Evolutionary conservation across 2,888 invertebrate species (phyloP).

Genomic region (Thyatira batis): DNA sequence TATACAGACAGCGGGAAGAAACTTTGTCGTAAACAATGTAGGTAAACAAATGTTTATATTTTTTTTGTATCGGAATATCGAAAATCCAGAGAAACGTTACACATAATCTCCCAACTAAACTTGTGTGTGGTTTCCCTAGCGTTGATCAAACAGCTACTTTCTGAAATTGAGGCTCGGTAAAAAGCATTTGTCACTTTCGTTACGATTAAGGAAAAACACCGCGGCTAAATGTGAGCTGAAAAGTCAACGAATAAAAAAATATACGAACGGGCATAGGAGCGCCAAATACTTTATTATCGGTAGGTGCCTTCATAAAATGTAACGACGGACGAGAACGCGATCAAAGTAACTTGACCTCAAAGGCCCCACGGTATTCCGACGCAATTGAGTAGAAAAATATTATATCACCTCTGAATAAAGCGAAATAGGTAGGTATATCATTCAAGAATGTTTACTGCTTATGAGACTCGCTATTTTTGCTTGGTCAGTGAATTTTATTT

Average conservation of each 20-base stretch:
- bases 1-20: too few species aligned
- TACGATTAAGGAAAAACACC: constrained; percentile 33
- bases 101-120: neutral
- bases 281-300: constrained; percentile 1
- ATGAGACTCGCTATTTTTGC: neutral
- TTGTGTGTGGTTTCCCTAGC: neutral
- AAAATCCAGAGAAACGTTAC: too few species aligned
- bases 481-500: neutral
- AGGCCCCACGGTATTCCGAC: neutral
- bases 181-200: constrained; percentile 37
- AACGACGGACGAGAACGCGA: neutral
- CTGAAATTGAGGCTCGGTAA: constrained; percentile 8
- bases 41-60: too few species aligned
- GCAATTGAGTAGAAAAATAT: constrained; percentile 1
- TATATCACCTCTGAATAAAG: constrained; percentile 2
- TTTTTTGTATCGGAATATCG: too few species aligned
- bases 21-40: too few species aligned
- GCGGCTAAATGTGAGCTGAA: constrained; percentile 31
- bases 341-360: neutral
- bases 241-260: constrained; percentile 29
- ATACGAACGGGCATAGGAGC: constrained; percentile 21
- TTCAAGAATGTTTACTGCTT: neutral
- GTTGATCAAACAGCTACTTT: neutral
- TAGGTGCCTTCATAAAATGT: neutral
- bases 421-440: neutral